Percentiles rank a stretch among this genome's conserved stretches.
These are phyloP conservation scores for Manacus vitellinus DNA, from an alignment of 2,113 vertebrate species.

Conservation along the genomic window DNA sequence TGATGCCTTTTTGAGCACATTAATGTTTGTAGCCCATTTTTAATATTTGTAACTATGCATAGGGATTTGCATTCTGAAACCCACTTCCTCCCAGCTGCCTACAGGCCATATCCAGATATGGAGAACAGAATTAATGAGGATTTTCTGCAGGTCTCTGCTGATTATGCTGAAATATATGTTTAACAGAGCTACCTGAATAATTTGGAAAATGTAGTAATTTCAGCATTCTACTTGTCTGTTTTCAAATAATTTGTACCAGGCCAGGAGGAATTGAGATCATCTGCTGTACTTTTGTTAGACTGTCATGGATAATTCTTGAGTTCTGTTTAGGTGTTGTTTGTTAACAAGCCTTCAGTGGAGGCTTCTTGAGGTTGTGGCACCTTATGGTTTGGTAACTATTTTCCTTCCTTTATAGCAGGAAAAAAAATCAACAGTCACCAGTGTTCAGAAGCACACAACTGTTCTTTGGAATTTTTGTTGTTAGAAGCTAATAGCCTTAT, in stretches of 20 bases:
- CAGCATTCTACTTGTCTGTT: background rate
- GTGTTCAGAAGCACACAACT: background rate
- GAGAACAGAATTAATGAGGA: background rate
- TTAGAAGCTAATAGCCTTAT: background rate
- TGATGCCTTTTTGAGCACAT: background rate
- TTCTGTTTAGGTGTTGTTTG: background rate
- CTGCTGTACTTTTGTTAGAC: background rate
- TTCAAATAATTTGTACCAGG: background rate
- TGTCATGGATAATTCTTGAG: background rate
- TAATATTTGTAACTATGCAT: background rate
- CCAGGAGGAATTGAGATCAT: background rate
- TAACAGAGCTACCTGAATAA: background rate
- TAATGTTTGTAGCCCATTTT: background rate
- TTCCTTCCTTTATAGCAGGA: background rate
- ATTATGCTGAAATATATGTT: background rate
- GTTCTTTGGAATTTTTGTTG: background rate
- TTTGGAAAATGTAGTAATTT: background rate
- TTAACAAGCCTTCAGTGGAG: background rate
- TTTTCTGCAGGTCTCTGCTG: background rate
- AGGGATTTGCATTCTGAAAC: background rate
- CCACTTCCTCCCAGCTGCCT: background rate
- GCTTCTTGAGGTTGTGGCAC: background rate
- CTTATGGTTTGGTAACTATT: background rate
- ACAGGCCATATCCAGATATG: background rate
- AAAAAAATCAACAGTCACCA: background rate